phyloP scores from a whole-genome alignment of 35 echinoderm and acorn worm species.

The Ophioderma brevispina region DNA sequence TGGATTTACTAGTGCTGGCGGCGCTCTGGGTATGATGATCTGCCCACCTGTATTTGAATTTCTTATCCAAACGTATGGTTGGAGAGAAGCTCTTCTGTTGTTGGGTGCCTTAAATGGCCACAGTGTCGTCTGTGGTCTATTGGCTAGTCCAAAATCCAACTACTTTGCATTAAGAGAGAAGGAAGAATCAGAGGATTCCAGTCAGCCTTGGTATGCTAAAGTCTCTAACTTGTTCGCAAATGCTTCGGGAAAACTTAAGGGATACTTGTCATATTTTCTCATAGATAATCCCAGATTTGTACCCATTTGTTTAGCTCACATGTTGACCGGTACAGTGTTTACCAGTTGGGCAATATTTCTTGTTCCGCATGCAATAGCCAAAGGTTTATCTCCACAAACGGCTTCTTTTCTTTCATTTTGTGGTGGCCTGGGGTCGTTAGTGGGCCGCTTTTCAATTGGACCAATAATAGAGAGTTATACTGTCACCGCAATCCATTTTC shows the following conservation, averaged over 20 bases:
- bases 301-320: neutral
- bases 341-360: neutral
- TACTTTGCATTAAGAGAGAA: too few species aligned
- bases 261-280: neutral
- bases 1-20: neutral
- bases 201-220: neutral
- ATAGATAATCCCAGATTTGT: neutral
- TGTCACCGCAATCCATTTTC: neutral
- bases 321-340: neutral
- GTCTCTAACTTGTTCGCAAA: too few species aligned
- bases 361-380: neutral
- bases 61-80: neutral
- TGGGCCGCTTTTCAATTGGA: neutral
- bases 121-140: neutral
- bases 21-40: constrained; percentile 28
- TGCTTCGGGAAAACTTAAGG: neutral
- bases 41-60: constrained; percentile 5
- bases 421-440: neutral
- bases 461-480: neutral
- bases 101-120: neutral
- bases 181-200: neutral
- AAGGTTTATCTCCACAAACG: neutral
- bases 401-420: neutral
- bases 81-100: neutral
- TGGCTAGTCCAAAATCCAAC: neutral